Evolutionary conservation across 2,113 vertebrate genomes (phyloP).

Genomic region (Macroglossus sobrinus): DNA sequence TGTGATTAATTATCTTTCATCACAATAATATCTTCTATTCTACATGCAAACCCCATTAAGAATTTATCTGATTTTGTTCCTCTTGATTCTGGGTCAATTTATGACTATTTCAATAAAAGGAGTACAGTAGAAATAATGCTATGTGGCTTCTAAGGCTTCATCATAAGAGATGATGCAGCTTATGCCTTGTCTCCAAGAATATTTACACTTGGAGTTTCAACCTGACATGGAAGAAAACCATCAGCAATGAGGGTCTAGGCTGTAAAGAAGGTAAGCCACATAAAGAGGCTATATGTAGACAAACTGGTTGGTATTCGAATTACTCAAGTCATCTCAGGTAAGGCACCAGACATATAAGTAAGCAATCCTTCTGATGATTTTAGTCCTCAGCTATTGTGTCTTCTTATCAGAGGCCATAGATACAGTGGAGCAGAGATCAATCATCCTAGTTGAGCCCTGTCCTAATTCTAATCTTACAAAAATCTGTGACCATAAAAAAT

Average conservation of each 20-base stretch:
- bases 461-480: background rate
- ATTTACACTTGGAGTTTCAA: background rate
- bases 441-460: background rate
- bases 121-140: background rate
- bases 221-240: background rate
- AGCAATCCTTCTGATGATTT: background rate
- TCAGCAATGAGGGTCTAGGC: fast-evolving
- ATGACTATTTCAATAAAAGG: background rate
- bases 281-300: background rate
- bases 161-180: background rate
- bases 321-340: background rate
- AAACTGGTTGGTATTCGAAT: background rate
- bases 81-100: background rate
- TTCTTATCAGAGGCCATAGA: background rate
- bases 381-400: background rate
- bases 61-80: background rate
- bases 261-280: background rate
- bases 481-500: background rate
- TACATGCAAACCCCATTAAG: background rate
- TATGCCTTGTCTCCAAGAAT: background rate
- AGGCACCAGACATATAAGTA: background rate
- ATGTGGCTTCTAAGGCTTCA: background rate
- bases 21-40: background rate
- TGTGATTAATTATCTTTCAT: background rate
- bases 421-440: background rate